Percentiles rank a stretch among this genome's conserved stretches.
Evolutionary conservation across 2,888 invertebrate genomes (phyloP).

Genomic region (Cyclophora albipunctata): DNA sequence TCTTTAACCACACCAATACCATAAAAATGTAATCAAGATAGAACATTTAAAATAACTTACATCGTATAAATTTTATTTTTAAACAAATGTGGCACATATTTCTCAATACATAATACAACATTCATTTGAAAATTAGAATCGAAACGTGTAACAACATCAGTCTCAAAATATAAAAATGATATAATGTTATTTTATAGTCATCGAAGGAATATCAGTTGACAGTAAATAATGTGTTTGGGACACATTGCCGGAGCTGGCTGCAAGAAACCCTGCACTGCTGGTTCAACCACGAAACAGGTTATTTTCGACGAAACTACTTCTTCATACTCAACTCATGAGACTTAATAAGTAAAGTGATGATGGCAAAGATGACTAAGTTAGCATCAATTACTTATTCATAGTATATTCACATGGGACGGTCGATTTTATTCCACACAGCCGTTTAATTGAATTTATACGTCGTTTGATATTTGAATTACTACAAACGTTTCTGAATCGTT

Average conservation of each 20-base stretch:
- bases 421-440: not conserved
- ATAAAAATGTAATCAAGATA: constrained; percentile 19
- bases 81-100: not conserved
- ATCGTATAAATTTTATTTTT: not conserved
- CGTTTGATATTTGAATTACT: not conserved
- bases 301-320: too few species aligned
- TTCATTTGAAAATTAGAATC: not conserved
- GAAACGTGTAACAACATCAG: not conserved
- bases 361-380: too few species aligned
- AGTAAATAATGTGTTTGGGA: not conserved
- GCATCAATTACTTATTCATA: too few species aligned
- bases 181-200: not conserved
- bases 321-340: too few species aligned
- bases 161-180: not conserved
- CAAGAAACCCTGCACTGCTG: too few species aligned
- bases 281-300: too few species aligned
- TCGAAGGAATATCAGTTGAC: not conserved
- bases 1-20: constrained; percentile 52
- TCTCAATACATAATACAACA: not conserved
- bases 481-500: not conserved
- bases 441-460: not conserved
- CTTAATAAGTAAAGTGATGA: too few species aligned
- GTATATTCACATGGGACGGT: not conserved
- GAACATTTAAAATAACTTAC: constrained; percentile 1
- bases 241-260: too few species aligned